These are phyloP conservation scores for Macrobrachium nipponense DNA, from an alignment of 1,140 invertebrate genomes.

Conservation along the genomic window DNA sequence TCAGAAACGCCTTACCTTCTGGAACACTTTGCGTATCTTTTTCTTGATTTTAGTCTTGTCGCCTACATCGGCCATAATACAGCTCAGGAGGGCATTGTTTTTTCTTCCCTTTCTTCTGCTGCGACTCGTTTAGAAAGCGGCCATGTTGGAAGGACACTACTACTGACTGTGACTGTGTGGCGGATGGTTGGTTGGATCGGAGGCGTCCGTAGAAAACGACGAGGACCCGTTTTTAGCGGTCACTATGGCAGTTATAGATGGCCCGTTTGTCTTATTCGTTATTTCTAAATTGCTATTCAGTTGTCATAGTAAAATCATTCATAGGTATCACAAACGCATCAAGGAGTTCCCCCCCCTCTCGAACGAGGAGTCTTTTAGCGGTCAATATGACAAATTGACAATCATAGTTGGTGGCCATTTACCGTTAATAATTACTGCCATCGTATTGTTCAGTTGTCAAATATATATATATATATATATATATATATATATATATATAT, in stretches of 20 bases:
- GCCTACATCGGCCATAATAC: constrained; percentile 57
- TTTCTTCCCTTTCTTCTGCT: neutral
- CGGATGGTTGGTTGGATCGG: too few relatives aligned
- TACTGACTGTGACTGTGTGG: too few relatives aligned
- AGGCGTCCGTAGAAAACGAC: neutral
- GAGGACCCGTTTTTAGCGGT: neutral
- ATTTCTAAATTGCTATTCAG: too few relatives aligned
- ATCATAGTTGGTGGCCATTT: neutral
- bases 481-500: constrained; percentile 19
- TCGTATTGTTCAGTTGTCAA: neutral
- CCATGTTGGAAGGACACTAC: constrained; percentile 46
- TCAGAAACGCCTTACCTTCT: constrained; percentile 24
- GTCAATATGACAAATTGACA: neutral
- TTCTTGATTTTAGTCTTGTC: constrained; percentile 48
- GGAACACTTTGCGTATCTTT: constrained; percentile 41
- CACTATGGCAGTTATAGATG: too few relatives aligned
- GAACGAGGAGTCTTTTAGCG: neutral
- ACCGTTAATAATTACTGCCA: neutral
- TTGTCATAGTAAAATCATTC: too few relatives aligned
- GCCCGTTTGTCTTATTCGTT: too few relatives aligned
- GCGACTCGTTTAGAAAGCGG: constrained; percentile 4
- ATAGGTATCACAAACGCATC: too few relatives aligned
- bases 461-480: constrained; percentile 24
- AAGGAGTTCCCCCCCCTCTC: neutral
- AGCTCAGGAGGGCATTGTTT: constrained; percentile 45